Evolutionary conservation across 2,888 invertebrate genomes (phyloP), one percentile per base, ranked within the genome.

Genomic region (Geotrupes spiniger): DNA sequence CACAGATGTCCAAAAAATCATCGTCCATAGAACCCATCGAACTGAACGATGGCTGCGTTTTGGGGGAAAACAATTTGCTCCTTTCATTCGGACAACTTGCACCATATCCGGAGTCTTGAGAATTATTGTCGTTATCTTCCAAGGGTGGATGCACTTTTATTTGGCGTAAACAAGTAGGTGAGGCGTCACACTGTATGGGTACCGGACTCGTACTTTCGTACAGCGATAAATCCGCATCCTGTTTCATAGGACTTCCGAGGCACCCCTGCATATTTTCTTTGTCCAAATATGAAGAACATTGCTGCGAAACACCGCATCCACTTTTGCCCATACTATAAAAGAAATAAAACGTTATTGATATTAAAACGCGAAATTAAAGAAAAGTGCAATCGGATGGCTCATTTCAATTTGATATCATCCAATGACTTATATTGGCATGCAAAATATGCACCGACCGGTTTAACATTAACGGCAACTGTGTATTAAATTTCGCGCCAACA

Each of bases 1-100:
- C 82, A 42, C 80, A 76, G 46, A 84, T 73, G 39, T 84, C 83
- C 64, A 81, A 74, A 61, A 82, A 84, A 38, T 81, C 84, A 57
- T 84, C 84, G 65, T 84, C 83, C 63, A 78, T 77, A 12, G 81
- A 81, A 49, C 79, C 79, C 66, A 74, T 73, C 21, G 81, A 82
- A 25, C 76, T 79, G 12, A 80, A 69, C 45, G 54, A 73, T 15
- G 41, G 59, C 52, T 59, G 65, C 46, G 55, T 61, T 45, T 65
- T 63, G 37, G 58, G 58, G 6, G 70, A 69, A 4, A 68, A 66
- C 41, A 46, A 39, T 57, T 65, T 62, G 25, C 56, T 59, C 45
- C 56, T 57, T 45, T 66, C 61, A 38, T 58, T 70, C 1, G 65
- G 59, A 54, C 66, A 72, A 53, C 71, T 69, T 2, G 72, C 71